Percentiles rank a stretch among this genome's conserved stretches.
Evolutionary conservation across 2,888 invertebrate genomes (phyloP).

Genomic region (Serrognathus titanus): DNA sequence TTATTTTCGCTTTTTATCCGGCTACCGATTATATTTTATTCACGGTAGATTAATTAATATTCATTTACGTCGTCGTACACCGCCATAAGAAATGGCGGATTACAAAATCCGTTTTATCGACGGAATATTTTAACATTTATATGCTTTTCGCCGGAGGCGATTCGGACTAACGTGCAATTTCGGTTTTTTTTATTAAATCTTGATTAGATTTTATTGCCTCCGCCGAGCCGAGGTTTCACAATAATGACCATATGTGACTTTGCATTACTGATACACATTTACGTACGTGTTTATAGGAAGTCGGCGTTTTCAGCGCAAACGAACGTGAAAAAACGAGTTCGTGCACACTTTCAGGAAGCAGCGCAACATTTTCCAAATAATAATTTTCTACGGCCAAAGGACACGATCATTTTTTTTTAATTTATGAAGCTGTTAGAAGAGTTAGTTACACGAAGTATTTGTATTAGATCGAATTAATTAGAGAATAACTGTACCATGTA

Average conservation of each 20-base stretch:
- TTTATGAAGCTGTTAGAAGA: too few relatives aligned
- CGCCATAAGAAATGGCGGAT: slow-evolving; percentile 1
- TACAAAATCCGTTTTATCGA: slow-evolving; percentile 10
- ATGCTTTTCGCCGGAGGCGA: background rate
- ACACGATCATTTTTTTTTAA: too few relatives aligned
- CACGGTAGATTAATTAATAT: slow-evolving; percentile 6
- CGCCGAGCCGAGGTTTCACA: background rate
- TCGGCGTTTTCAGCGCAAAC: too few relatives aligned
- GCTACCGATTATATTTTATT: slow-evolving; percentile 1
- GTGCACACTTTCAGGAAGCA: too few relatives aligned
- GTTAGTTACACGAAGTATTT: too few relatives aligned
- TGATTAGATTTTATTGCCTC: slow-evolving; percentile 3
- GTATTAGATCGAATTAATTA: too few relatives aligned
- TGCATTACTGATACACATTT: background rate
- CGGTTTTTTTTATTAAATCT: slow-evolving; percentile 3
- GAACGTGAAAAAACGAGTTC: too few relatives aligned
- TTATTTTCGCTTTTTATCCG: background rate
- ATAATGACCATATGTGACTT: background rate
- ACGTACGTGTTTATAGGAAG: too few relatives aligned
- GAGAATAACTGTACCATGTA: too few relatives aligned
- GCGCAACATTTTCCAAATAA: too few relatives aligned
- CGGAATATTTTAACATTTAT: slow-evolving; percentile 12
- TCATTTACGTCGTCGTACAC: slow-evolving; percentile 3
- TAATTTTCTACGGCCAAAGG: too few relatives aligned
- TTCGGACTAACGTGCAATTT: slow-evolving; percentile 3